Percentiles rank a stretch among this genome's conserved stretches.
These are phyloP conservation scores for Ochotona curzoniae DNA, from an alignment of 2,113 vertebrate genomes.

Conservation along the genomic window DNA sequence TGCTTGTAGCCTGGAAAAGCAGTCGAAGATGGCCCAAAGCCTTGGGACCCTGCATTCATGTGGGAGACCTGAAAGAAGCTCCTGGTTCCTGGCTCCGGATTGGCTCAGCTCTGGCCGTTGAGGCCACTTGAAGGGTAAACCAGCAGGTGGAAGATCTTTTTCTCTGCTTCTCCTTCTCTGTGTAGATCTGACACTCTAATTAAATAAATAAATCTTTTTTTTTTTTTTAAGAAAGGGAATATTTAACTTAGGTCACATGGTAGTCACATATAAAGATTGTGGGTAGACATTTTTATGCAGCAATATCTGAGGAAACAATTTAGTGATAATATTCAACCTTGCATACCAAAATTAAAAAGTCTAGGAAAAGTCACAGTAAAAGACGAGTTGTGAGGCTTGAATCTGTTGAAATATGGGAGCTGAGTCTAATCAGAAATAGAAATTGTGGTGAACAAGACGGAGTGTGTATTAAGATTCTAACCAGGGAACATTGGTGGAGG, in stretches of 20 bases:
- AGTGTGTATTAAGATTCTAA: background rate
- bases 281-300: background rate
- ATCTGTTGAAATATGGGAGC: background rate
- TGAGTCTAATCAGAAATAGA: background rate
- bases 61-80: too few relatives aligned
- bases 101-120: too few relatives aligned
- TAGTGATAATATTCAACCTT: background rate
- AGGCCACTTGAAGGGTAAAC: too few relatives aligned
- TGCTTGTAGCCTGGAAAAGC: too few relatives aligned
- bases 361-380: background rate
- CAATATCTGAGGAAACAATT: background rate
- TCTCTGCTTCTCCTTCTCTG: too few relatives aligned
- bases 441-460: background rate
- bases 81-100: too few relatives aligned
- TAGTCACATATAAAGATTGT: constrained; percentile 20
- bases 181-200: too few relatives aligned
- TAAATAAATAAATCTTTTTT: too few relatives aligned
- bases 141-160: too few relatives aligned
- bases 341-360: background rate
- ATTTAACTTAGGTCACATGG: background rate
- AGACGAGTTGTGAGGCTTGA: background rate
- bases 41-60: too few relatives aligned
- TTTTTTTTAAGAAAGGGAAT: background rate
- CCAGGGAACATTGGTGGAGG: background rate
- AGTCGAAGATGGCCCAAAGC: too few relatives aligned